phyloP scores from a whole-genome alignment of 2,797 vertebrate species.

The Choloepus didactylus region DNA sequence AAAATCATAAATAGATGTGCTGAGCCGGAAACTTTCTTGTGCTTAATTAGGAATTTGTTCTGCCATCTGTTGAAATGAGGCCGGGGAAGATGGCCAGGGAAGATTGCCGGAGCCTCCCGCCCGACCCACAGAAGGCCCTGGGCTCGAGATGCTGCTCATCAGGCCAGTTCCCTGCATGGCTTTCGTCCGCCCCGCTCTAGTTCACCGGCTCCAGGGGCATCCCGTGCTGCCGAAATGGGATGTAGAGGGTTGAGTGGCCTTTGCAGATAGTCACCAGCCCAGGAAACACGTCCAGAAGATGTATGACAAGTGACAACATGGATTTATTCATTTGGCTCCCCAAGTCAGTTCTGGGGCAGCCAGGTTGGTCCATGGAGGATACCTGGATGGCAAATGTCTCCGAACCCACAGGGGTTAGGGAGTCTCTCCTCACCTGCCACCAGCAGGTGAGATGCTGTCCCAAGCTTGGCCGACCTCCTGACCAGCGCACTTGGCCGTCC shows the following conservation, averaged over 20 bases:
- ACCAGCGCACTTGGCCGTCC: background rate
- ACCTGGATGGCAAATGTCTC: background rate
- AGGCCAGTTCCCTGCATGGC: background rate
- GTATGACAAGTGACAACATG: background rate
- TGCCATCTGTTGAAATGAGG: constrained; percentile 77
- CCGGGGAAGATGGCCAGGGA: background rate
- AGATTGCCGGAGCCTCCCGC: background rate
- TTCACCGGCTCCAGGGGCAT: background rate
- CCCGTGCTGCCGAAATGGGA: accelerated
- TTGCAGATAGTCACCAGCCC: background rate
- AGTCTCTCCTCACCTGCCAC: background rate
- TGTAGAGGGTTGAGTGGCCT: background rate
- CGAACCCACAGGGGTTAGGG: too few relatives aligned
- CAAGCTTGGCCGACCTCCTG: background rate
- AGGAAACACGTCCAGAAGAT: background rate
- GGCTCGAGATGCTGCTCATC: background rate
- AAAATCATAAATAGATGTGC: constrained; percentile 67
- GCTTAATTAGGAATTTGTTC: constrained; percentile 77
- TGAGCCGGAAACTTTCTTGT: constrained; percentile 64
- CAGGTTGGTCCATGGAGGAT: background rate
- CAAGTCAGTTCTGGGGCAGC: background rate
- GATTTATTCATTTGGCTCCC: background rate
- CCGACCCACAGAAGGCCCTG: background rate
- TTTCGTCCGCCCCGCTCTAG: accelerated
- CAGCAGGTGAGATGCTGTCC: background rate